phyloP scores from a whole-genome alignment of 2,888 invertebrate genomes.

The Andrena chrysosceles region DNA sequence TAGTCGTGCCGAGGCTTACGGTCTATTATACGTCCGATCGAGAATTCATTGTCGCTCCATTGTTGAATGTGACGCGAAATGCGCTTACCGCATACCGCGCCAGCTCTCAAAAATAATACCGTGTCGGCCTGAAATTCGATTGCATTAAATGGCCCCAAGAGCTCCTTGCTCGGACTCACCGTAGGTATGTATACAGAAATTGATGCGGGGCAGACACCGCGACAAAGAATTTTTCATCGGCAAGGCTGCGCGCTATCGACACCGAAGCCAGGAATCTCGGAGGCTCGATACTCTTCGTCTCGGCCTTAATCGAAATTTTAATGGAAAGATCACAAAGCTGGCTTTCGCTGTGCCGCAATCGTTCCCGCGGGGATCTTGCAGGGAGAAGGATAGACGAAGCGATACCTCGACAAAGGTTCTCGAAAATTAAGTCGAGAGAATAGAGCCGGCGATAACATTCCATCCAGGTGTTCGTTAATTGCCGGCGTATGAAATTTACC shows the following conservation, averaged over 20 bases:
- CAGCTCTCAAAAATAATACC: neutral
- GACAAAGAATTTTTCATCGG: constrained; percentile 24
- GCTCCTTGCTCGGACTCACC: neutral
- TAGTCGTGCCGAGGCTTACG: constrained; percentile 44
- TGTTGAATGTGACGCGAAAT: neutral
- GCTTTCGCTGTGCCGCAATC: constrained; percentile 18
- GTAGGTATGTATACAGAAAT: neutral
- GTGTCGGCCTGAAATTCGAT: neutral
- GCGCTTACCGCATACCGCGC: too few species aligned
- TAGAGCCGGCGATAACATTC: constrained; percentile 4
- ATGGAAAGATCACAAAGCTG: constrained; percentile 76
- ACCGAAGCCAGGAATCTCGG: constrained; percentile 51
- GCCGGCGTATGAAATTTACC: constrained; percentile 3
- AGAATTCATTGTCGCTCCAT: constrained; percentile 50
- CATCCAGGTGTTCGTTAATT: constrained; percentile 24
- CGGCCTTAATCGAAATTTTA: constrained; percentile 76
- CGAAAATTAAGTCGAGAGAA: neutral
- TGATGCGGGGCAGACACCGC: constrained; percentile 2
- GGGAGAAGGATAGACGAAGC: constrained; percentile 22
- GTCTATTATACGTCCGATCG: constrained; percentile 48
- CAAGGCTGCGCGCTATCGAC: constrained; percentile 35
- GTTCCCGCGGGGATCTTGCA: constrained; percentile 3
- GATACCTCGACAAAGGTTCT: neutral
- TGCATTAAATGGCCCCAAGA: neutral
- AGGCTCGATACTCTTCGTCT: constrained; percentile 33